A percentile compares a stretch with the other conserved stretches of the same genome.
Evolutionary conservation across 1,140 invertebrate species (phyloP).

Genomic region (Chrysopa pallens): DNA sequence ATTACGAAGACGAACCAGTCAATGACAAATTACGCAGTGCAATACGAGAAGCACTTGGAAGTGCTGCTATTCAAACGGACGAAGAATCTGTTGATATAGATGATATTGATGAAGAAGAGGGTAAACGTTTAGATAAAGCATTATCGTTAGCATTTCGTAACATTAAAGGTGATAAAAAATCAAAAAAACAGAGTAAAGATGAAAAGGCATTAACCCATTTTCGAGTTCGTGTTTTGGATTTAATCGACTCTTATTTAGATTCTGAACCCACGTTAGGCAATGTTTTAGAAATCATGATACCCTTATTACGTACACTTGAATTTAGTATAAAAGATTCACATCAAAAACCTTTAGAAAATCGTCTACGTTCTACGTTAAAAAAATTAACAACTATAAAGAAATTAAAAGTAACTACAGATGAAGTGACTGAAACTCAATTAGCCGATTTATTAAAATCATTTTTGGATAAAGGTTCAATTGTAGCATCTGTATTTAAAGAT

Average conservation of each 20-base stretch:
- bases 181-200: conserved; percentile 43
- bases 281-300: conserved; percentile 42
- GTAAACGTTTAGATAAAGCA: conserved; percentile 46
- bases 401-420: conserved; percentile 23
- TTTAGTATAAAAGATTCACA: conserved; percentile 45
- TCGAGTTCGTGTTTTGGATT: conserved; percentile 45
- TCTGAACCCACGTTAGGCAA: conserved; percentile 42
- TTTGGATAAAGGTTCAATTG: conserved; percentile 41
- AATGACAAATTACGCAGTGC: conserved; percentile 45
- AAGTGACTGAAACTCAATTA: conserved; percentile 34
- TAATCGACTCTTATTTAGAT: conserved; percentile 50
- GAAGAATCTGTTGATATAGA: conserved; percentile 57
- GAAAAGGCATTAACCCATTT: conserved; percentile 48
- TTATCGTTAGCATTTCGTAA: conserved; percentile 50
- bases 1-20: conserved; percentile 36
- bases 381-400: conserved; percentile 38
- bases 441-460: conserved; percentile 33
- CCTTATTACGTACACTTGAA: conserved; percentile 42
- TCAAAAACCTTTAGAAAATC: conserved; percentile 42
- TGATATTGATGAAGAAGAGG: conserved; percentile 55
- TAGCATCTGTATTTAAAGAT: conserved; percentile 42
- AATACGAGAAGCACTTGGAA: conserved; percentile 39
- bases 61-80: conserved; percentile 32
- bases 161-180: conserved; percentile 34
- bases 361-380: conserved; percentile 38